Percentiles rank a stretch among this genome's conserved stretches.
These are phyloP conservation scores for Mormyrus hasselquistii DNA, from an alignment of 2,797 vertebrate genomes.

Conservation along the genomic window DNA sequence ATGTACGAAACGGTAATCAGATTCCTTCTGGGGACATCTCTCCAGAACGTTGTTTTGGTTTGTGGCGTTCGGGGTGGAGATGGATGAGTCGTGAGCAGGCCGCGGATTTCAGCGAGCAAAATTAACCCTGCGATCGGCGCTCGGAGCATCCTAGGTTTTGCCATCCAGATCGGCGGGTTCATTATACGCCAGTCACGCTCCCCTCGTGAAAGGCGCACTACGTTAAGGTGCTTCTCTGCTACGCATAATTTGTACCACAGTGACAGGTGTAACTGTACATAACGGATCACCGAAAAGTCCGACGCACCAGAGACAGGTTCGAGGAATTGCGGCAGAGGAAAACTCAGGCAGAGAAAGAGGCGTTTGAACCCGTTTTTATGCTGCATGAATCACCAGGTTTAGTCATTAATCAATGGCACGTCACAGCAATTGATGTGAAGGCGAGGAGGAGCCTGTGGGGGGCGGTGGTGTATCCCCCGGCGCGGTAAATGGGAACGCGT, in stretches of 20 bases:
- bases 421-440: not conserved
- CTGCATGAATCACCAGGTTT: slow-evolving; percentile 14
- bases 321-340: not conserved
- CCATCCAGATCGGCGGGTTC: not conserved
- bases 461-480: not conserved
- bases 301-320: not conserved
- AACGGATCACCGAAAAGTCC: not conserved
- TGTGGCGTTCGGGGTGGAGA: not conserved
- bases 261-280: not conserved
- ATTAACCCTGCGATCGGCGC: not conserved
- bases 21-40: slow-evolving; percentile 11
- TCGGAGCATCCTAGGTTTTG: not conserved
- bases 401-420: slow-evolving; percentile 9
- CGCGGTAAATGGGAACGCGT: not conserved
- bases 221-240: not conserved
- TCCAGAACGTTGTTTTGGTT: not conserved
- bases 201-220: not conserved
- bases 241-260: not conserved
- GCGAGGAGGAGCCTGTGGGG: not conserved
- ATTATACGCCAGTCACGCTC: not conserved
- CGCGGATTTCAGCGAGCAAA: not conserved
- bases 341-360: not conserved
- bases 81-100: not conserved
- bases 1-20: slow-evolving; percentile 10
- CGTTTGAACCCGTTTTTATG: not conserved